Base-by-base conservation (phyloP, 2,113 vertebrate genomes). In the Diadophis punctatus region DNA sequence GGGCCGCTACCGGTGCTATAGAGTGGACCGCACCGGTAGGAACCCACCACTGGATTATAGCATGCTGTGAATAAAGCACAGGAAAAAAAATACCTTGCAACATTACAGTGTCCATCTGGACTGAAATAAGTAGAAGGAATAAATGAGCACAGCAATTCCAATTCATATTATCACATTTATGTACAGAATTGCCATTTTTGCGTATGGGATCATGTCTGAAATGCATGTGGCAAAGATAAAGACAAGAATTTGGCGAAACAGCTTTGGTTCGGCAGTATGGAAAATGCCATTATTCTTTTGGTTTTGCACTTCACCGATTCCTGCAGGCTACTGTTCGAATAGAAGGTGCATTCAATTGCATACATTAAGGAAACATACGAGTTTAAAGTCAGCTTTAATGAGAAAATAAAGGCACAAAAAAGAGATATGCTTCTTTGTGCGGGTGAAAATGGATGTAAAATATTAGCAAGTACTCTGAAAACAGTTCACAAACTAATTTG, bases 1-100 rank as follows among this genome's bases (percentile, higher is more conserved):
- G n/a, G n/a, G n/a, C n/a, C n/a, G n/a, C n/a, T n/a, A n/a, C n/a
- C n/a, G n/a, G n/a, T n/a, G n/a, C n/a, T n/a, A n/a, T n/a, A n/a
- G n/a, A n/a, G n/a, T n/a, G n/a, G n/a, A n/a, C n/a, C n/a, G n/a
- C n/a, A n/a, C n/a, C n/a, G n/a, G n/a, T n/a, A n/a, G n/a, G n/a
- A n/a, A n/a, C n/a, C n/a, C n/a, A n/a, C n/a, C n/a, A n/a, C n/a
- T n/a, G n/a, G n/a, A n/a, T n/a, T n/a, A n/a, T n/a, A n/a, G n/a
- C n/a, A n/a, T n/a, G n/a, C n/a, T n/a, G n/a, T n/a, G n/a, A n/a
- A n/a, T n/a, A n/a, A n/a, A n/a, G n/a, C n/a, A n/a, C n/a, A n/a
- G n/a, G n/a, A n/a, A n/a, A n/a, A 86, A 96, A 95, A 18, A 91
- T 0, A 34, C 88, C 90, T 94, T n/a, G 85, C 51, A 58, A 46